Percentiles rank a stretch among this genome's conserved stretches.
Conservation (phyloP, 2,888 invertebrate species). For the Eremobia ochroleuca region DNA sequence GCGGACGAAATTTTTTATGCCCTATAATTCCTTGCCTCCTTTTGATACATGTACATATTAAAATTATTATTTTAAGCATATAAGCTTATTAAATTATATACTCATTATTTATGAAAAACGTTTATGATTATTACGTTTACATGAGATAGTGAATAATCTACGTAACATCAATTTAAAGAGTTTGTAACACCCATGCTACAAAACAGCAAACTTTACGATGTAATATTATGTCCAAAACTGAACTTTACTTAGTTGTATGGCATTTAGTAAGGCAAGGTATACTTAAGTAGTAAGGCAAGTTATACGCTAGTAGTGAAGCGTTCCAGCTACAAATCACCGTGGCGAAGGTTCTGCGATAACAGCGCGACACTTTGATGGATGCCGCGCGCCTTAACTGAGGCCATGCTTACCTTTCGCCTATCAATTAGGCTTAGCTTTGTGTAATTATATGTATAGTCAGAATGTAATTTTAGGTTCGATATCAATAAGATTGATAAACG, state of each 20-base stretch:
- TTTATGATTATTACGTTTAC: background rate
- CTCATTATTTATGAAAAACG: background rate
- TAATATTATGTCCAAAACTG: conserved; percentile 1
- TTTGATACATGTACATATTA: background rate
- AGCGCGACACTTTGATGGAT: conserved; percentile 78
- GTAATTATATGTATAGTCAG: conserved; percentile 10
- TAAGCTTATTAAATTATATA: background rate
- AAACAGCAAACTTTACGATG: background rate
- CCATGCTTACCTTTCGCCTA: conserved; percentile 56
- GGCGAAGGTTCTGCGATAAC: conserved; percentile 74
- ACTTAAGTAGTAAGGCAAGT: conserved; percentile 59
- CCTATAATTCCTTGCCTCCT: background rate
- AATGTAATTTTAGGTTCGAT: background rate
- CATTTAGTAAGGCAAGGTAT: conserved; percentile 52
- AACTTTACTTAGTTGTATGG: conserved; percentile 16
- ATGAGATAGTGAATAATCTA: background rate
- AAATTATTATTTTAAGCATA: background rate
- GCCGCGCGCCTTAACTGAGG: conserved; percentile 65
- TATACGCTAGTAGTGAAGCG: conserved; percentile 69
- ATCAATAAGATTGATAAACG: background rate
- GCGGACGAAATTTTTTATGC: background rate
- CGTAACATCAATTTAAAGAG: background rate
- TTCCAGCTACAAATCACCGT: conserved; percentile 72
- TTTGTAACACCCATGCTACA: background rate
- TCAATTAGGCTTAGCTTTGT: conserved; percentile 53